Conservation (phyloP, 2,888 invertebrate genomes). For the Agrotis exclamationis region DNA sequence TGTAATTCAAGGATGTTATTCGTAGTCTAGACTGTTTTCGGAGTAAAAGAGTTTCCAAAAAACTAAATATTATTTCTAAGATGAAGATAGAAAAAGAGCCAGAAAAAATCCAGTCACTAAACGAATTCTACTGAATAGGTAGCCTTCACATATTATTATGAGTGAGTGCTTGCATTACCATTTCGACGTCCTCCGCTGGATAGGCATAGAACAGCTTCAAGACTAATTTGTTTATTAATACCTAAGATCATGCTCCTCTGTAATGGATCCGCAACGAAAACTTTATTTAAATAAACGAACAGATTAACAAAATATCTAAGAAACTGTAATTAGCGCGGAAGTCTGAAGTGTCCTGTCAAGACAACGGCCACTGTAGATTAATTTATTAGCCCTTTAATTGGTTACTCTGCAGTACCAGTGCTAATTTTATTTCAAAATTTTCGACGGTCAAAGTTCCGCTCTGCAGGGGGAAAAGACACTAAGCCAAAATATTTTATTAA, state of each 20-base stretch:
- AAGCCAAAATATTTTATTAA: slow-evolving; percentile 86
- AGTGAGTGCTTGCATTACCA: slow-evolving; percentile 26
- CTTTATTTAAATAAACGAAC: slow-evolving; percentile 68
- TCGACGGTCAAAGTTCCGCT: slow-evolving; percentile 44
- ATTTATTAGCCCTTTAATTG: slow-evolving; percentile 75
- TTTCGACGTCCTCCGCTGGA: slow-evolving; percentile 47
- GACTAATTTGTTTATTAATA: slow-evolving; percentile 58
- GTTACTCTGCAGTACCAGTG: slow-evolving; percentile 61
- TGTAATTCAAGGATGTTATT: background rate
- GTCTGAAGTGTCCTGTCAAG: slow-evolving; percentile 68
- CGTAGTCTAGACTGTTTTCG: background rate
- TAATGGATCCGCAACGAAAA: slow-evolving; percentile 49
- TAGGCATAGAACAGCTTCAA: slow-evolving; percentile 44
- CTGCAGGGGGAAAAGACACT: slow-evolving; percentile 66
- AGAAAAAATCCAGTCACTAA: slow-evolving; percentile 46
- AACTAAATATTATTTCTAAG: slow-evolving; percentile 12
- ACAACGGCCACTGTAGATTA: slow-evolving; percentile 70
- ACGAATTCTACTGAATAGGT: slow-evolving; percentile 45
- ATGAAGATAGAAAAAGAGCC: slow-evolving; percentile 8
- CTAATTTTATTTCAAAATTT: slow-evolving; percentile 60
- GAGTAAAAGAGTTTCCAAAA: background rate
- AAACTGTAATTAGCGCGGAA: slow-evolving; percentile 72
- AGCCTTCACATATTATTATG: background rate
- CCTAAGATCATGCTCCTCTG: slow-evolving; percentile 46
- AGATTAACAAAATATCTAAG: slow-evolving; percentile 69